phyloP scores from a whole-genome alignment of 2,888 invertebrate genomes.

The Athalia circularis region DNA sequence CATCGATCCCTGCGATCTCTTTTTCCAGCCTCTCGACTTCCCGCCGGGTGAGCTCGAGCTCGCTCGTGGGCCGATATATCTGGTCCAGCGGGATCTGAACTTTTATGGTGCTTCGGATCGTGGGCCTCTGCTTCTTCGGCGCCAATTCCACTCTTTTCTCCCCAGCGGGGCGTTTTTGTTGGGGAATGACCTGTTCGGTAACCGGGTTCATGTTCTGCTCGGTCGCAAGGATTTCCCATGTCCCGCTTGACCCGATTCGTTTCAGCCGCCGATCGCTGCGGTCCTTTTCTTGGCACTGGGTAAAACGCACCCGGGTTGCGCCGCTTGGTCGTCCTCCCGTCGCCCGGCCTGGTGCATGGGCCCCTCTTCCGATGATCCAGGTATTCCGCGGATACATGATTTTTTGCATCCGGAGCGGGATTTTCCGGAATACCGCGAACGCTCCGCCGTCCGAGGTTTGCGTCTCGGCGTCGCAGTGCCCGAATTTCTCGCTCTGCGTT shows the following conservation, averaged over 20 bases:
- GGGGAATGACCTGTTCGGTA: no score
- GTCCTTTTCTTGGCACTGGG: slow-evolving; percentile 74
- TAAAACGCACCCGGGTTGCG: slow-evolving; percentile 69
- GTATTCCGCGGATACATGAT: not conserved
- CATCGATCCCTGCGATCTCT: not conserved
- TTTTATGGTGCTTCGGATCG: not conserved
- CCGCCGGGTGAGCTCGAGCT: no score
- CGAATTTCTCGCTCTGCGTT: slow-evolving; percentile 4
- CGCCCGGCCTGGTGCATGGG: not conserved
- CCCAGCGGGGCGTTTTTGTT: no score
- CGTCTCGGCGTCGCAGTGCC: not conserved
- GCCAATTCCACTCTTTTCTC: not conserved
- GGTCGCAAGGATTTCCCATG: no score
- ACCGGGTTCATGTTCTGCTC: no score
- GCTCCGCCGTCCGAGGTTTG: not conserved
- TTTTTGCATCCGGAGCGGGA: not conserved
- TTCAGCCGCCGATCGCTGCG: not conserved
- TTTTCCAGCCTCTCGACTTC: not conserved
- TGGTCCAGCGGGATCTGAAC: not conserved
- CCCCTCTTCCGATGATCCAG: not conserved
- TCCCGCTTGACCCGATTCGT: no score
- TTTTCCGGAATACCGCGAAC: not conserved
- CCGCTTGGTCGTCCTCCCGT: not conserved
- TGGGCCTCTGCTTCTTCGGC: not conserved
- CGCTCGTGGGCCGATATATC: not conserved